These are phyloP conservation scores for Lordiphosa collinella DNA, from an alignment of 1,140 invertebrate genomes.

Conservation along the genomic window DNA sequence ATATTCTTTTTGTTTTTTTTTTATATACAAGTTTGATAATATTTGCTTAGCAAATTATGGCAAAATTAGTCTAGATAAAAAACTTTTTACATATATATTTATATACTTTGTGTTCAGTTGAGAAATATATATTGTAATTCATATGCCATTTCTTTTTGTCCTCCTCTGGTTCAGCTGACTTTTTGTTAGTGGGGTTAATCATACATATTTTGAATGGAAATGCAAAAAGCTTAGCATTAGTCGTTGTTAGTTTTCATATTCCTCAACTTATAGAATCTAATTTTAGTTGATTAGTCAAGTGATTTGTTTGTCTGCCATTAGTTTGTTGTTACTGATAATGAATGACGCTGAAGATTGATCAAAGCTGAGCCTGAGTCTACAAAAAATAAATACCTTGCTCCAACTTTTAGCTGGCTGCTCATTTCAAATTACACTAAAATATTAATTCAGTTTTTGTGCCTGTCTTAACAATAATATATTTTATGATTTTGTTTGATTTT, in stretches of 20 bases:
- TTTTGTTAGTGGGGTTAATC: constrained; percentile 40
- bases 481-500: constrained; percentile 22
- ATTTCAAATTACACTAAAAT: constrained; percentile 23
- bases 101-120: constrained; percentile 13
- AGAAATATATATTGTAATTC: constrained; percentile 26
- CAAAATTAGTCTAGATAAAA: constrained; percentile 68
- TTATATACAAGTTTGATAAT: constrained; percentile 38
- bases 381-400: constrained; percentile 11
- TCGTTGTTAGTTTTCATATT: constrained; percentile 35
- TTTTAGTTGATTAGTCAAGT: constrained; percentile 71
- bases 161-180: constrained; percentile 22
- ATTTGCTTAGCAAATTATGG: constrained; percentile 79
- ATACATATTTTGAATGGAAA: constrained; percentile 19
- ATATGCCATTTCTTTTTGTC: constrained; percentile 33
- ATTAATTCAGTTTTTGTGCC: constrained; percentile 45
- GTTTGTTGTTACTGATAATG: constrained; percentile 13
- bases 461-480: constrained; percentile 46
- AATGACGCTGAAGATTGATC: constrained; percentile 14
- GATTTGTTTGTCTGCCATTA: constrained; percentile 9
- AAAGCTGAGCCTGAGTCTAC: constrained; percentile 18
- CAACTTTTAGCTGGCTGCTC: constrained; percentile 26
- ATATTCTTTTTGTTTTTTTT: constrained; percentile 15
- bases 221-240: constrained; percentile 33
- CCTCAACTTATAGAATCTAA: constrained; percentile 55
- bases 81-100: constrained; percentile 19